Evolutionary conservation across 2,888 invertebrate species (phyloP).

Genomic region (Leptopilina myrica): DNA sequence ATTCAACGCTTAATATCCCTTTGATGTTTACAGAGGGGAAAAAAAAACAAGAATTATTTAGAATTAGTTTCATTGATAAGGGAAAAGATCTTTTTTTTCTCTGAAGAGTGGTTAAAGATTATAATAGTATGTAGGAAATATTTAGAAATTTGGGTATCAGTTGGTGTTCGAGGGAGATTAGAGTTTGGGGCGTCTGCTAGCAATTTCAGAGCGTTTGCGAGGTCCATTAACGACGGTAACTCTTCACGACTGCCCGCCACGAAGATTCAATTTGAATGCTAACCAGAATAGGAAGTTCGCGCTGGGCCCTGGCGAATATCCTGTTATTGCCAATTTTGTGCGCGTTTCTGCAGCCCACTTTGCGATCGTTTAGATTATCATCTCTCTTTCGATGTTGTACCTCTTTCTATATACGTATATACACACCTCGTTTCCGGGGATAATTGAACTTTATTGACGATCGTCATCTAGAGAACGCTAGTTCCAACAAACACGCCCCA

Average conservation of each 20-base stretch:
- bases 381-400: slow-evolving; percentile 61
- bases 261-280: slow-evolving; percentile 76
- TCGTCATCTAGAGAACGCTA: slow-evolving; percentile 35
- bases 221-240: slow-evolving; percentile 73
- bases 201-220: slow-evolving; percentile 71
- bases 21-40: neutral
- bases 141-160: slow-evolving; percentile 32
- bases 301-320: slow-evolving; percentile 63
- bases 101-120: too few relatives aligned
- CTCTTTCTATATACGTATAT: slow-evolving; percentile 44
- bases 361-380: slow-evolving; percentile 75
- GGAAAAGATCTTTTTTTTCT: too few relatives aligned
- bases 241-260: slow-evolving; percentile 72
- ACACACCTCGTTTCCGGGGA: slow-evolving; percentile 58
- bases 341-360: slow-evolving; percentile 73
- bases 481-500: slow-evolving; percentile 33
- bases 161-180: slow-evolving; percentile 40
- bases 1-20: slow-evolving; percentile 1
- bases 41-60: too few relatives aligned
- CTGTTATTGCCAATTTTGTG: slow-evolving; percentile 74
- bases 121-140: too few relatives aligned
- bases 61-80: too few relatives aligned
- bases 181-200: slow-evolving; percentile 59
- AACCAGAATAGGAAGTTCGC: slow-evolving; percentile 74
- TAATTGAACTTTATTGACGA: slow-evolving; percentile 65